A percentile compares a stretch with the other conserved stretches of the same genome.
These are phyloP conservation scores for Acrossocheilus fasciatus DNA, from an alignment of 2,797 vertebrate genomes.

Conservation along the genomic window DNA sequence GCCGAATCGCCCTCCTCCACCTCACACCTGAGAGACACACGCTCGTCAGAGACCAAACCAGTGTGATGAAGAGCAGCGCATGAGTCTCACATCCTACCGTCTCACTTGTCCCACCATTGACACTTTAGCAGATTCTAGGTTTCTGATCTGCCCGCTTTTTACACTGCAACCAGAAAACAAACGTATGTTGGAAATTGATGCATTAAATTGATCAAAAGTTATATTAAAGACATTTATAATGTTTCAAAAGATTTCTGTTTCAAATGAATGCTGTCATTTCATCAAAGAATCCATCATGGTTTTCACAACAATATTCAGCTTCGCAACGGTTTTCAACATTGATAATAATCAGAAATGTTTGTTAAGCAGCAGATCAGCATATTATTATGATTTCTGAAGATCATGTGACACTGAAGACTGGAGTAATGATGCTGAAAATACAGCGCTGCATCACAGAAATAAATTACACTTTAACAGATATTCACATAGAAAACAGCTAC, in stretches of 20 bases:
- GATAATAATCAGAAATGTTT: not conserved
- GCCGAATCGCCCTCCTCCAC: slow-evolving; percentile 58
- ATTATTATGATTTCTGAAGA: not conserved
- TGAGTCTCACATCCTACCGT: slow-evolving; percentile 60
- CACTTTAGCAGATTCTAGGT: slow-evolving; percentile 77
- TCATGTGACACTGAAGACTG: not conserved
- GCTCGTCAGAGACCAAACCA: not conserved
- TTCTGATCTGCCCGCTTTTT: slow-evolving; percentile 77
- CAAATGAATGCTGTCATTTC: not conserved
- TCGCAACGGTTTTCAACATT: not conserved
- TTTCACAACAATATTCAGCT: not conserved
- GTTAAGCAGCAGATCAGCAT: not conserved
- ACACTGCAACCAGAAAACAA: slow-evolving; percentile 60
- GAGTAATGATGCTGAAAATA: not conserved
- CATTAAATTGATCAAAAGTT: too few species aligned
- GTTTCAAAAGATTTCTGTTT: not conserved
- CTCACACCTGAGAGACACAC: slow-evolving; percentile 65
- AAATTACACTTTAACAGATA: not conserved
- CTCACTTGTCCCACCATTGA: slow-evolving; percentile 78
- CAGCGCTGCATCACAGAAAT: not conserved
- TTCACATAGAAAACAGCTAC: not conserved
- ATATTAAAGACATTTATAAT: too few species aligned
- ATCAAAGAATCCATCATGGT: not conserved
- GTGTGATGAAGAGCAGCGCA: not conserved
- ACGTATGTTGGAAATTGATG: not conserved